Percentiles rank a stretch among this genome's conserved stretches.
phyloP scores from a whole-genome alignment of 2,113 vertebrate genomes.

The Percina caprodes region DNA sequence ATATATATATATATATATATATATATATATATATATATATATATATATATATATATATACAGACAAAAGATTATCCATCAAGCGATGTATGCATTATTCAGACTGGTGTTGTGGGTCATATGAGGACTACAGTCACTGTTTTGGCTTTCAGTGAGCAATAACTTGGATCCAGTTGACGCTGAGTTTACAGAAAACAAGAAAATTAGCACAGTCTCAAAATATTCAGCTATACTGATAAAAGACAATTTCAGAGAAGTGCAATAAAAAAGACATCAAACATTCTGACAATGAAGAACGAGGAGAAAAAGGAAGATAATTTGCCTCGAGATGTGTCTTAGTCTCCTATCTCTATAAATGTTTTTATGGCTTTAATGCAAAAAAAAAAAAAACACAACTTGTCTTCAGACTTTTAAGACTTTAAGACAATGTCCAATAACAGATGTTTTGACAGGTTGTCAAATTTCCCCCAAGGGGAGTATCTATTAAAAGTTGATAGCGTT shows the following conservation, averaged over 20 bases:
- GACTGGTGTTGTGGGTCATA: not conserved
- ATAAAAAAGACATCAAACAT: slow-evolving; percentile 51
- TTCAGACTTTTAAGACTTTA: slow-evolving; percentile 48
- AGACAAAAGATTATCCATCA: not conserved
- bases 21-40: too few relatives aligned
- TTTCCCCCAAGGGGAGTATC: slow-evolving; percentile 59
- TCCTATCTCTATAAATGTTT: slow-evolving; percentile 36
- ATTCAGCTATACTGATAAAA: slow-evolving; percentile 22
- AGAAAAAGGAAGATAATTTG: slow-evolving; percentile 38
- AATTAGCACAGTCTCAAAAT: slow-evolving; percentile 14
- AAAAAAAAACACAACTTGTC: slow-evolving; percentile 8
- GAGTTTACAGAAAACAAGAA: slow-evolving; percentile 14
- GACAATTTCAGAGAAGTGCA: slow-evolving; percentile 23
- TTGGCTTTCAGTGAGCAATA: slow-evolving; percentile 18
- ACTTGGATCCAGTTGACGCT: not conserved
- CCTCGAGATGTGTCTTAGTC: not conserved
- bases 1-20: too few relatives aligned
- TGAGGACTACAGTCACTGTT: not conserved
- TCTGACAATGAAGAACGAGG: slow-evolving; percentile 29
- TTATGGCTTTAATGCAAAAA: slow-evolving; percentile 14
- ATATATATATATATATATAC: not conserved
- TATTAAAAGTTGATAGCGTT: slow-evolving; percentile 69
- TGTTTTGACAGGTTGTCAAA: slow-evolving; percentile 73
- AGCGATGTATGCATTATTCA: slow-evolving; percentile 16
- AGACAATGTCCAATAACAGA: slow-evolving; percentile 56